Percentiles rank a stretch among this genome's conserved stretches.
These are phyloP conservation scores for Virgularia gustaviana DNA, from an alignment of 92 coral and sea anemone genomes.

Conservation along the genomic window DNA sequence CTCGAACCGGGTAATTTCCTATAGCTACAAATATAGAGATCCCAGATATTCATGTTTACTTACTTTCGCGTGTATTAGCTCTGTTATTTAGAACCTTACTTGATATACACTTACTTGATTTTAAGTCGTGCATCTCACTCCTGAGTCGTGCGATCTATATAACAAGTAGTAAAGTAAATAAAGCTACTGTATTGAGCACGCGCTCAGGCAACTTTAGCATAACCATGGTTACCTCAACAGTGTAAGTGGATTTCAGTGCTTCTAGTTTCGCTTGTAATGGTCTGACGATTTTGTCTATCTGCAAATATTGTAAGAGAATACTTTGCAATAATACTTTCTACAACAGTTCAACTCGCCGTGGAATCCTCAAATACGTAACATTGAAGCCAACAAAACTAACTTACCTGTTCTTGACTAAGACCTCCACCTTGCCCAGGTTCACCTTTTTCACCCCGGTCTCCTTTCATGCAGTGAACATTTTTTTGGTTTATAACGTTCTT, in stretches of 20 bases:
- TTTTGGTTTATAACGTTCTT: background rate
- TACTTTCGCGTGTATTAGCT: too few relatives aligned
- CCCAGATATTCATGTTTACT: too few relatives aligned
- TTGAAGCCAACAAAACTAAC: background rate
- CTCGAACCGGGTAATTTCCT: too few relatives aligned
- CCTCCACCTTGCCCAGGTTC: background rate
- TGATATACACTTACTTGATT: slow-evolving; percentile 29
- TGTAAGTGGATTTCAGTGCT: slow-evolving; percentile 18
- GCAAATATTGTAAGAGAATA: background rate
- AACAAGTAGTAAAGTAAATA: too few relatives aligned
- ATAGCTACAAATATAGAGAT: too few relatives aligned
- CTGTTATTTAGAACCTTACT: background rate
- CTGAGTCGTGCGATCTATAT: slow-evolving; percentile 35
- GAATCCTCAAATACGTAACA: background rate
- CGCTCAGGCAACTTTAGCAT: too few relatives aligned
- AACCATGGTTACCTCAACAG: slow-evolving; percentile 30
- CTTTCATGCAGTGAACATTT: slow-evolving; percentile 35
- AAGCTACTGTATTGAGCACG: too few relatives aligned
- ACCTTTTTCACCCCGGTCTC: slow-evolving; percentile 24
- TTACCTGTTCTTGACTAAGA: slow-evolving; percentile 1
- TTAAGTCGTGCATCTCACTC: slow-evolving; percentile 2
- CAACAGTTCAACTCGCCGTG: too few relatives aligned
- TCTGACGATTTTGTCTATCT: slow-evolving; percentile 25
- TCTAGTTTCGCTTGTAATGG: slow-evolving; percentile 28
- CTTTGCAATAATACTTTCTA: too few relatives aligned